Evolutionary conservation across 2,888 invertebrate genomes (phyloP).

Genomic region (Standfussiana lucernea): DNA sequence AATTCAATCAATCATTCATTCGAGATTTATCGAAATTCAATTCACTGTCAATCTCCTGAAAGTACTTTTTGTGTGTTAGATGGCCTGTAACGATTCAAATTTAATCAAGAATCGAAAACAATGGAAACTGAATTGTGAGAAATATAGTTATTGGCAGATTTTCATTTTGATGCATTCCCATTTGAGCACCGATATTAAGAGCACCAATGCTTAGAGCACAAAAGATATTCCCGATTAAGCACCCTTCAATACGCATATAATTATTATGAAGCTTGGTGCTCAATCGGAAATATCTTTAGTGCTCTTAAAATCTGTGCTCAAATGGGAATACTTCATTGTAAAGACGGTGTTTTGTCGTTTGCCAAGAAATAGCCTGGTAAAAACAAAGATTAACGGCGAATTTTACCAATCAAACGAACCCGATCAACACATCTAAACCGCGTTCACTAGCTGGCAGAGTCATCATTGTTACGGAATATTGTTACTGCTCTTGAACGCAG

Average conservation of each 20-base stretch:
- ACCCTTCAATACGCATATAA: no score
- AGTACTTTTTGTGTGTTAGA: conserved; percentile 35
- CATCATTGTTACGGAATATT: neutral
- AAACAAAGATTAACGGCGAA: neutral
- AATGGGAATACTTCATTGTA: no score
- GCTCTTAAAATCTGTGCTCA: no score
- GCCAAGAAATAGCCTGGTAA: neutral
- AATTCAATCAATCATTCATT: conserved; percentile 56
- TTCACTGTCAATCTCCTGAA: conserved; percentile 41
- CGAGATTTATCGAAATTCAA: conserved; percentile 59
- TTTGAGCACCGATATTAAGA: no score
- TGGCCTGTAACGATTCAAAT: conserved; percentile 29
- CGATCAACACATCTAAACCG: neutral
- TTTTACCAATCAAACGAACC: no score
- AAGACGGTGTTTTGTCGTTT: neutral
- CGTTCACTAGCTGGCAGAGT: neutral
- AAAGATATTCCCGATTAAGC: no score
- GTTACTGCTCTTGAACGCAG: neutral
- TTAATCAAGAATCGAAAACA: conserved; percentile 25
- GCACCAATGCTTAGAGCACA: no score
- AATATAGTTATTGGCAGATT: neutral
- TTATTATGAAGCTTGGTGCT: no score
- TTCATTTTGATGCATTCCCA: no score
- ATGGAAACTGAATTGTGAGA: neutral
- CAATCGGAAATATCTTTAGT: no score